Evolutionary conservation across 2,888 invertebrate genomes (phyloP).

Genomic region (Sipha maydis): DNA sequence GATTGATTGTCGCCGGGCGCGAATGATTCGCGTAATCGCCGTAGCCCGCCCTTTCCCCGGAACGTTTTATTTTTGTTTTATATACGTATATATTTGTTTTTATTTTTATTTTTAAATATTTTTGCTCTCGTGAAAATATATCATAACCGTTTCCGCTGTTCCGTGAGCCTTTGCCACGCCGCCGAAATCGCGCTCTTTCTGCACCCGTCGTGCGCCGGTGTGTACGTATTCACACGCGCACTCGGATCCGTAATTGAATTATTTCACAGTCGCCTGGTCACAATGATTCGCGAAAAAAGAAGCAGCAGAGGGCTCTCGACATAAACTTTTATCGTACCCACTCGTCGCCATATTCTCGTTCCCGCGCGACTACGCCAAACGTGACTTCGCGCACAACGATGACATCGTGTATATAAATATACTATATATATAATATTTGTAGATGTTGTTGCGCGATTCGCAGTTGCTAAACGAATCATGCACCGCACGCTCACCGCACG

Average conservation of each 20-base stretch:
- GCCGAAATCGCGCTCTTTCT: too few relatives aligned
- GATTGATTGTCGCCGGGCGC: constrained; percentile 8
- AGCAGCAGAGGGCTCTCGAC: neutral
- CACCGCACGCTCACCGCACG: neutral
- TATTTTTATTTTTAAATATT: neutral
- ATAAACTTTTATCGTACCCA: constrained; percentile 28
- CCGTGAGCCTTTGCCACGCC: neutral
- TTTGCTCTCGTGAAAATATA: neutral
- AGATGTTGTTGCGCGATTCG: neutral
- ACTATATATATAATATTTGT: neutral
- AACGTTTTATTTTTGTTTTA: neutral
- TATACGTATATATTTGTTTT: too few relatives aligned
- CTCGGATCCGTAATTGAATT: constrained; percentile 38
- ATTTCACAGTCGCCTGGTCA: constrained; percentile 45
- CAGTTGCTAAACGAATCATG: constrained; percentile 1
- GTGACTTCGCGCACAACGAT: constrained; percentile 19
- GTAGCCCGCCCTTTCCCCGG: too few relatives aligned
- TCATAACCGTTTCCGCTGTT: neutral
- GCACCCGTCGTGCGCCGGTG: too few relatives aligned
- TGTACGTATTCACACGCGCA: neutral
- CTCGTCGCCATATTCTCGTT: neutral
- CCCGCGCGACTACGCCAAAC: constrained; percentile 20
- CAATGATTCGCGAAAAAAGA: constrained; percentile 6
- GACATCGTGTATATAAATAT: neutral
- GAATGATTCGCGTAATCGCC: neutral